Conservation (phyloP, 2,113 vertebrate species). For the Dendrocopos noguchii region DNA sequence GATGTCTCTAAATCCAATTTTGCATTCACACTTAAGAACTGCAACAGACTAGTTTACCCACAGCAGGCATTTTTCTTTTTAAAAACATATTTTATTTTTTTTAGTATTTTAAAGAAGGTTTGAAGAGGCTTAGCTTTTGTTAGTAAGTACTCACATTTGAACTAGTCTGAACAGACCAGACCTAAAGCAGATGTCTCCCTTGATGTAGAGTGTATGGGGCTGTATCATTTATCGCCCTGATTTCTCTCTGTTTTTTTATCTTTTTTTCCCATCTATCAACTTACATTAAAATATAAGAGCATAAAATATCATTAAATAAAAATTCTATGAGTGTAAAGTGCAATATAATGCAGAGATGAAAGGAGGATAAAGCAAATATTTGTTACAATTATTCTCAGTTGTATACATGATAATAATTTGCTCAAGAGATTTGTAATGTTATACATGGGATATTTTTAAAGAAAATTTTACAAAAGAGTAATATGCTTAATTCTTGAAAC, state of each 20-base stretch:
- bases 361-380: background rate
- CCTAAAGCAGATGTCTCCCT: background rate
- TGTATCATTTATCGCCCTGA: background rate
- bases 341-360: background rate
- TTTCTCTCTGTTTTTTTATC: background rate
- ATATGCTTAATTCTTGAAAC: background rate
- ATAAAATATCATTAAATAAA: background rate
- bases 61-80: background rate
- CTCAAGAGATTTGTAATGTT: background rate
- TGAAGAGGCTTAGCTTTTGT: background rate
- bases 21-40: background rate
- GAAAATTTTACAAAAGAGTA: background rate
- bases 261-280: background rate
- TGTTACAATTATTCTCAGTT: background rate
- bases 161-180: background rate
- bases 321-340: background rate
- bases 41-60: background rate
- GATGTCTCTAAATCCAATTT: slow-evolving; percentile 40
- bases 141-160: background rate
- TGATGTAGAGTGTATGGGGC: background rate
- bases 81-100: background rate
- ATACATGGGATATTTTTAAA: background rate
- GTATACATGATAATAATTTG: background rate
- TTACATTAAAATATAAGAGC: background rate
- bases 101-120: background rate